Evolutionary conservation across 1,140 invertebrate species (phyloP).

Genomic region (Lepidostoma basale): DNA sequence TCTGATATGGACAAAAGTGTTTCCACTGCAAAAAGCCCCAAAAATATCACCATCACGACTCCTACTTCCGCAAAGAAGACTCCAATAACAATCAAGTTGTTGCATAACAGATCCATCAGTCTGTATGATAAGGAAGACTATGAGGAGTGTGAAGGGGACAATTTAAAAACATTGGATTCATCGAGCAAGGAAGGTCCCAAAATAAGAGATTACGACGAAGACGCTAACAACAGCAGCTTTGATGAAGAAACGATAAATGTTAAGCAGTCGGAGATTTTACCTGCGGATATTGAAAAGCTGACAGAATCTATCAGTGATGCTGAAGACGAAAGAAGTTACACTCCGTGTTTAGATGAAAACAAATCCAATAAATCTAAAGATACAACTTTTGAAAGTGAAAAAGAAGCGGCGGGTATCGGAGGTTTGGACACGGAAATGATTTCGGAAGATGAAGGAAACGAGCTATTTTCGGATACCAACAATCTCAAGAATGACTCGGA

Average conservation of each 20-base stretch:
- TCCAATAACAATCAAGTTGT: constrained; percentile 58
- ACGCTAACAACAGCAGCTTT: constrained; percentile 28
- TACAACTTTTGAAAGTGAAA: constrained; percentile 52
- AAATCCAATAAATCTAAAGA: constrained; percentile 54
- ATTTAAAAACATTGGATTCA: background rate
- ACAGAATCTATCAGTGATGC: constrained; percentile 66
- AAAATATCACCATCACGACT: constrained; percentile 37
- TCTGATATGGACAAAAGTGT: background rate
- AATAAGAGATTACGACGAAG: background rate
- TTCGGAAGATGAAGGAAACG: constrained; percentile 69
- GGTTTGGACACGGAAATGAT: constrained; percentile 74
- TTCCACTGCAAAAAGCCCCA: background rate
- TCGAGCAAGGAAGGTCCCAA: background rate
- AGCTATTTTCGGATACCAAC: constrained; percentile 63
- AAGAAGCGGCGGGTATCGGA: constrained; percentile 60
- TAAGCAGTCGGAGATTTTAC: constrained; percentile 37
- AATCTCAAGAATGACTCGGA: constrained; percentile 51
- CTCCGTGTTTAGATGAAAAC: constrained; percentile 69
- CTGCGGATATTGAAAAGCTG: constrained; percentile 55
- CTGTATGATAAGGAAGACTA: constrained; percentile 54
- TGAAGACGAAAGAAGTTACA: constrained; percentile 68
- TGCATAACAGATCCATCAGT: constrained; percentile 50
- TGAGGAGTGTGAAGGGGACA: constrained; percentile 36
- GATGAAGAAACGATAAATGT: constrained; percentile 21
- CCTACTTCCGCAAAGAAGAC: constrained; percentile 53